These are phyloP conservation scores for Motacilla tschutschensis DNA, from an alignment of 2,113 vertebrate species.

Conservation along the genomic window DNA sequence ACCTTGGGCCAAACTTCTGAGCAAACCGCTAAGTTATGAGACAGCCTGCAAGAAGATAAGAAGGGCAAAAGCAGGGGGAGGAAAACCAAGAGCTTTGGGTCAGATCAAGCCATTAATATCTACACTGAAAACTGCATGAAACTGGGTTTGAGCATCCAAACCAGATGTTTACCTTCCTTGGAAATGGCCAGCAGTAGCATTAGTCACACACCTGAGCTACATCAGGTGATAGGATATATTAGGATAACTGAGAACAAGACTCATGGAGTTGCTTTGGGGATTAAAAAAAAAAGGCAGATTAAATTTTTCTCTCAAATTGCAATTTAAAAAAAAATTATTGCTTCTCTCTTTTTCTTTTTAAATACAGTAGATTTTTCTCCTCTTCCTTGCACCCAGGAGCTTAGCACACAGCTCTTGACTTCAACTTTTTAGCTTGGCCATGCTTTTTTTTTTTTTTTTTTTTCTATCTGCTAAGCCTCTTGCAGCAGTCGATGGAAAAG, in stretches of 20 bases:
- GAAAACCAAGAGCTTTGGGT: conserved; percentile 16
- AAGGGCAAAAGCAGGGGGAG: conserved; percentile 32
- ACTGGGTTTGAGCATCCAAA: background rate
- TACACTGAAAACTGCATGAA: background rate
- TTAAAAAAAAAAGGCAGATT: background rate
- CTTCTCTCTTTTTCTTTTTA: background rate
- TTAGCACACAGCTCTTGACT: background rate
- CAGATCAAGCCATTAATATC: conserved; percentile 17
- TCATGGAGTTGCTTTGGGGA: background rate
- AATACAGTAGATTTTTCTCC: background rate
- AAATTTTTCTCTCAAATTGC: background rate
- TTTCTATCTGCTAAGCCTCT: background rate
- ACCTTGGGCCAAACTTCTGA: conserved; percentile 66
- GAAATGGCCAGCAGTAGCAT: background rate
- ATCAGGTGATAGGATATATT: background rate
- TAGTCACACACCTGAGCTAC: background rate
- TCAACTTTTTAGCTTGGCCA: background rate
- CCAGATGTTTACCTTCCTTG: background rate
- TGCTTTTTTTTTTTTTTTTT: background rate
- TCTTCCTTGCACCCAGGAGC: background rate
- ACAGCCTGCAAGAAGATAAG: conserved; percentile 50
- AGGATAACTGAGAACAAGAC: background rate
- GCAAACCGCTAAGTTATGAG: conserved; percentile 52
- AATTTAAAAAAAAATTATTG: background rate
- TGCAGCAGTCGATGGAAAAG: background rate